These are phyloP conservation scores for Beris chalybata DNA, from an alignment of 2,888 invertebrate species.

Conservation along the genomic window DNA sequence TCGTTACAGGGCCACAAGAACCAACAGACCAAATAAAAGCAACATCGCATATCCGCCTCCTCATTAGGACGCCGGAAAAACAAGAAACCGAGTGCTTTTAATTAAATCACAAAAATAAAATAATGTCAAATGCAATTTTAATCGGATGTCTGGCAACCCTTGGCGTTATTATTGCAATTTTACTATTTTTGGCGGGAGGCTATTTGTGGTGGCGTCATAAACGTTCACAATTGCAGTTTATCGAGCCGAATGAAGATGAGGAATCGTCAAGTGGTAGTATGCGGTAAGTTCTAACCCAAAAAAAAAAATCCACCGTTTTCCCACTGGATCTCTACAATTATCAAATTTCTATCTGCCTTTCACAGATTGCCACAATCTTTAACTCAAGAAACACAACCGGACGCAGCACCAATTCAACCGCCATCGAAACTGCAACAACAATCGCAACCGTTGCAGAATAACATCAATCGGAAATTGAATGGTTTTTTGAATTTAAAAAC, in stretches of 20 bases:
- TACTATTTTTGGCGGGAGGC: slow-evolving; percentile 54
- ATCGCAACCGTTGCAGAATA: slow-evolving; percentile 51
- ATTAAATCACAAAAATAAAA: background rate
- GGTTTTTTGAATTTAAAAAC: slow-evolving; percentile 55
- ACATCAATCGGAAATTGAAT: slow-evolving; percentile 54
- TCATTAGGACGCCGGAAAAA: background rate
- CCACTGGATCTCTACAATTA: background rate
- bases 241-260: slow-evolving; percentile 55
- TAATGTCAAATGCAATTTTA: slow-evolving; percentile 53
- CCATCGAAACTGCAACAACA: slow-evolving; percentile 43
- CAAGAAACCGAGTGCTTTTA: background rate
- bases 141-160: slow-evolving; percentile 54
- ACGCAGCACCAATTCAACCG: slow-evolving; percentile 44
- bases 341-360: background rate
- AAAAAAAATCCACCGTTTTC: no score
- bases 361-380: slow-evolving; percentile 46
- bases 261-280: slow-evolving; percentile 55
- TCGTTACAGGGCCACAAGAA: background rate
- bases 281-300: no score
- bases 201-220: slow-evolving; percentile 57
- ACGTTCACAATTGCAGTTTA: slow-evolving; percentile 55
- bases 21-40: background rate
- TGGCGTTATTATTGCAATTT: slow-evolving; percentile 53
- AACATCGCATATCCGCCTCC: no score
- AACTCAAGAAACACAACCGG: slow-evolving; percentile 51